Base-by-base conservation (phyloP, 1,140 invertebrate species). In the Scaptomyza montana region DNA sequence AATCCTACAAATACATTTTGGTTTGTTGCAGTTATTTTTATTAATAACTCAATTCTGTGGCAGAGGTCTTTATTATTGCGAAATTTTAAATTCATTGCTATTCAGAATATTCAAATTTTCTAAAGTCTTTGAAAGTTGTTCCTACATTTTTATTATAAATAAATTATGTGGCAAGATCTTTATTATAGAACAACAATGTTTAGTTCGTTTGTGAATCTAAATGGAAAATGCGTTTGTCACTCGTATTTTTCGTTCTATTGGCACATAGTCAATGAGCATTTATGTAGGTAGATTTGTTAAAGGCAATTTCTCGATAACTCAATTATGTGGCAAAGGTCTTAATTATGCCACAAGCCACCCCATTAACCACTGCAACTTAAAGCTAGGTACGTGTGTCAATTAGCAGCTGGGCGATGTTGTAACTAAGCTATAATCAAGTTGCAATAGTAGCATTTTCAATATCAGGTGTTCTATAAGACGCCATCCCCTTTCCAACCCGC, bases 381-480 rank as follows among this genome's bases (percentile, higher is more conserved):
- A 9, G 10, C 63, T 68, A 25, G 2, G 21, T 25, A 74, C 66
- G 59, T 74, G 59, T 70, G 53, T 63, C 71, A 74, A 74, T 74
- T 74, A 74, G 59, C 59, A 63, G 71, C 41, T 60, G 55, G 55
- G 53, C 47, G 53, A 68, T 68, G 56, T 68, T 73, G 28, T n/a
- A 25, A 54, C 25, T 13, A 59, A 59, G 10, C 30, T 59, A 28
- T 59, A 47, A 59, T 47, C 6, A 55, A 25, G 7, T 5, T 10
- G 19, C 16, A 10, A 21, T 47, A 7, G 33, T 36, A 56, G 41
- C 25, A 30, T 36, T 49, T 56, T 56, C 63, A 49, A 41, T 21
- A 16, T 25, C 7, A 36, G 51, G 43, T 47, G 12, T 12, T 2
- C 33, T 9, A 36, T 9, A 39, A 13, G 5, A 36, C 53, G 12